Conservation (phyloP, 2,113 vertebrate genomes). For the Paracanthobrama guichenoti region DNA sequence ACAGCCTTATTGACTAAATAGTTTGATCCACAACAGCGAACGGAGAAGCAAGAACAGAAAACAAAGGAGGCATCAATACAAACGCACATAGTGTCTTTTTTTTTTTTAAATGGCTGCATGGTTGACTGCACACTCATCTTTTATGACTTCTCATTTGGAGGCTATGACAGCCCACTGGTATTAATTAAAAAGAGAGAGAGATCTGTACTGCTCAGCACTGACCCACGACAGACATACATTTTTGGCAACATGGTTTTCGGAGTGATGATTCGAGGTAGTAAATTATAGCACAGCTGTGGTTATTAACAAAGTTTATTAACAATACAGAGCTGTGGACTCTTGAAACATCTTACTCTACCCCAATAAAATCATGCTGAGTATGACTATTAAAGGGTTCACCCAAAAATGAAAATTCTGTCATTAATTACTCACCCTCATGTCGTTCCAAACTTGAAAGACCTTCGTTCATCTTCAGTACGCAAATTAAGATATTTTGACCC, state of each 20-base stretch:
- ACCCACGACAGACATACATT: conserved; percentile 52
- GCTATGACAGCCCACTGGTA: conserved; percentile 59
- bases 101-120: conserved; percentile 2
- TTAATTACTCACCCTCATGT: too few species aligned
- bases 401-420: too few species aligned
- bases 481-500: too few species aligned
- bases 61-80: conserved; percentile 1
- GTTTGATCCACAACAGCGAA: conserved; percentile 18
- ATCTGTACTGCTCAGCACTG: conserved; percentile 54
- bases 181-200: conserved; percentile 66
- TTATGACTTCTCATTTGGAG: conserved; percentile 53
- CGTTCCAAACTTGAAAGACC: not conserved
- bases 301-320: not conserved
- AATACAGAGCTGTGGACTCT: not conserved
- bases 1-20: conserved; percentile 12
- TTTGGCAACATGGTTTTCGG: conserved; percentile 30
- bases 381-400: not conserved
- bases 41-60: not conserved
- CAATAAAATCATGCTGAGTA: not conserved
- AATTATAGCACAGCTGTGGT: conserved; percentile 30
- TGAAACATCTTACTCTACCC: not conserved
- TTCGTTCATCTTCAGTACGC: not conserved
- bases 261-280: conserved; percentile 43
- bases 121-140: conserved; percentile 55
- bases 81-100: conserved; percentile 8